Evolutionary conservation across 2,888 invertebrate species (phyloP), one percentile per base, ranked within the genome.

Genomic region (Rhyacophila evoluta): DNA sequence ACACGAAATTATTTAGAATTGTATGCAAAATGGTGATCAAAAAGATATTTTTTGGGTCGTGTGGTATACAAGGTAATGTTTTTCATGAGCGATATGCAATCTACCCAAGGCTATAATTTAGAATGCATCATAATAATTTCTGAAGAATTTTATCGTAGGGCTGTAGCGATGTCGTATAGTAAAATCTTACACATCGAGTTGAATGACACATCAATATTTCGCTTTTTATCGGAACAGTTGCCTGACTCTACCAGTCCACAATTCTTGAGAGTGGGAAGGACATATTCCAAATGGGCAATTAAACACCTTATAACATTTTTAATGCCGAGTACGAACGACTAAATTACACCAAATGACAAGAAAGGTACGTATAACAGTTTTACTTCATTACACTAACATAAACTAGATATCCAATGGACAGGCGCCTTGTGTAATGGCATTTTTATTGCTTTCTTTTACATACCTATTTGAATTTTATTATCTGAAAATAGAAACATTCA

Each of bases 231-330:
- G 25, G 25, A 25, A 55, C 55, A 55, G 55, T 55, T 12, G 55
- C 19, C 55, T 10, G 55, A 55, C 55, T n/a, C 25, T 55, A 55
- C 55, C 55, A 55, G 15, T 69, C 69, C 28, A 69, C 69, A 12
- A 15, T 12, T 41, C 36, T 33, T 1, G 37, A 36, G 72, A 33
- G 36, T 72, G n/a, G 72, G 72, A 36, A 36, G 25, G 72, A 25
- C 72, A 36, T 33, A 28, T 36, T 19, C 39, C 37, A 10, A 28
- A 77, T 72, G 68, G 67, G n/a, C 72, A 38, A 77, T 72, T 77
- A 68, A 72, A 77, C 77, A 77, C 72, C 77, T 77, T 37, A 36
- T 70, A 76, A 71, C 76, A 71, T 41, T 28, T 37, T 67, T 72
- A 76, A 69, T 55, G 55, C 15, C 39, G 27, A 37, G 15, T 19